phyloP scores from a whole-genome alignment of 2,888 invertebrate genomes.

The Didymodactylos carnosus region DNA sequence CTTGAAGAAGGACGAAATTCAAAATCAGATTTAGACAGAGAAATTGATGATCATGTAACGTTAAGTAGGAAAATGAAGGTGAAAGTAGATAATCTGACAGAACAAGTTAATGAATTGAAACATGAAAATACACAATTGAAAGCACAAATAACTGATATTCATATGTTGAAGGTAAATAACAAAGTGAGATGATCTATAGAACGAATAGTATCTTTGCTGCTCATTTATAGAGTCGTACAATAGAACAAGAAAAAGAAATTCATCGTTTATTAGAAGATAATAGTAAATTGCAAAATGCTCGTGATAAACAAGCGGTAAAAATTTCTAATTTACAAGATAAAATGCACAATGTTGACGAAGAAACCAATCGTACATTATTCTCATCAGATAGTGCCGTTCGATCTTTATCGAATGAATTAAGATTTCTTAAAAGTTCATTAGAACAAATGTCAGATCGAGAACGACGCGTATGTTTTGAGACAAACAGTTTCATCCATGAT shows the following conservation, averaged over 20 bases:
- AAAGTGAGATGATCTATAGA: background rate
- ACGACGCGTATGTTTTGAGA: conserved; percentile 28
- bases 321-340: conserved; percentile 25
- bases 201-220: background rate
- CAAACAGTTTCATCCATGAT: background rate
- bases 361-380: conserved; percentile 21
- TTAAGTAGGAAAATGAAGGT: conserved; percentile 13
- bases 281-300: conserved; percentile 28
- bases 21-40: conserved; percentile 14
- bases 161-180: conserved; percentile 8
- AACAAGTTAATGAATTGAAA: conserved; percentile 10
- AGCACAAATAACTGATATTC: background rate
- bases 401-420: conserved; percentile 30
- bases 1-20: conserved; percentile 50
- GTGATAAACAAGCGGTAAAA: conserved; percentile 29
- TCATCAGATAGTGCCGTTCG: conserved; percentile 31
- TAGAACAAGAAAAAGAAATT: conserved; percentile 27
- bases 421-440: conserved; percentile 25
- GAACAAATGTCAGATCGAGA: conserved; percentile 21
- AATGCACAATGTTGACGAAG: conserved; percentile 19
- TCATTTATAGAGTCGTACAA: background rate
- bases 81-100: conserved; percentile 11
- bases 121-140: conserved; percentile 11
- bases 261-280: conserved; percentile 24
- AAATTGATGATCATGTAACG: conserved; percentile 15